phyloP scores from a whole-genome alignment of 1,140 invertebrate species.

The Centruroides sculpturatus region DNA sequence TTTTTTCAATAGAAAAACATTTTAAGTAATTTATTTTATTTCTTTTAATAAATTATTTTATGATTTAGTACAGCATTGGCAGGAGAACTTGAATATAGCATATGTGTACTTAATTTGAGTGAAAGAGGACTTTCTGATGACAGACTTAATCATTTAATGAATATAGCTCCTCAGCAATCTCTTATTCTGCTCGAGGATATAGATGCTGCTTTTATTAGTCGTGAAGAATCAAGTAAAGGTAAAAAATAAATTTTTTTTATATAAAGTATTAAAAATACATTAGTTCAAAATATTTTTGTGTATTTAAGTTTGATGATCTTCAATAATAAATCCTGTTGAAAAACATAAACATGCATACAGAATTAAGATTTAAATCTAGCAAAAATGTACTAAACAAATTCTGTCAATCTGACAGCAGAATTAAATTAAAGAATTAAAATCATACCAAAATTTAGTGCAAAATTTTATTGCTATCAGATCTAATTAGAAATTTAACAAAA shows the following conservation, averaged over 20 bases:
- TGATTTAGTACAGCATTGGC: slow-evolving; percentile 56
- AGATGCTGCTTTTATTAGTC: slow-evolving; percentile 86
- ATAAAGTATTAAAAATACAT: background rate
- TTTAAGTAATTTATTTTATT: no score
- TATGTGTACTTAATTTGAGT: slow-evolving; percentile 92
- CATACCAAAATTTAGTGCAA: no score
- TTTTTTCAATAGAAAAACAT: no score
- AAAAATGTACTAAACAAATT: no score
- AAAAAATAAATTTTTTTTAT: slow-evolving; percentile 30
- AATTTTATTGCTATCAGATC: no score
- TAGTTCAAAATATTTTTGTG: background rate
- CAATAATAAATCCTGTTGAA: no score
- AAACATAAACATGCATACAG: no score
- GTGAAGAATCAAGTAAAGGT: slow-evolving; percentile 51
- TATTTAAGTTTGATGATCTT: no score
- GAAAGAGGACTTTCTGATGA: slow-evolving; percentile 91
- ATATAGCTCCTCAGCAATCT: slow-evolving; percentile 70
- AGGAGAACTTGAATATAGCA: slow-evolving; percentile 87
- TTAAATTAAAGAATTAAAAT: no score
- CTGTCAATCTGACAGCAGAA: no score
- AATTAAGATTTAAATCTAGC: no score
- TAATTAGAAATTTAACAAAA: no score
- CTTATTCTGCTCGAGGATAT: slow-evolving; percentile 96
- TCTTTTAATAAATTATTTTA: background rate
- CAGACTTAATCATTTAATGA: slow-evolving; percentile 82